phyloP scores from a whole-genome alignment of 1,140 invertebrate genomes.

The Bombus balteatus region DNA sequence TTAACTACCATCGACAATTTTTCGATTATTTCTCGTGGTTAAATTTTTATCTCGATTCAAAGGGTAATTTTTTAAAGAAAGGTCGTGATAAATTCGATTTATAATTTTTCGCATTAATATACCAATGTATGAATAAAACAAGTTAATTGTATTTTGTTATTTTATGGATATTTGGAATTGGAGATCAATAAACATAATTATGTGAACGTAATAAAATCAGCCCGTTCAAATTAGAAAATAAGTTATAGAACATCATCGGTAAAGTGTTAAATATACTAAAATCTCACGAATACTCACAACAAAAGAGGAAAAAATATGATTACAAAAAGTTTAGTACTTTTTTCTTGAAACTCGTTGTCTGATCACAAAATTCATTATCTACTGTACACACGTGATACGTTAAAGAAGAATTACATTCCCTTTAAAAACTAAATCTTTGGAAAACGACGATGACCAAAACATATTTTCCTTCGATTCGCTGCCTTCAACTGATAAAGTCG shows the following conservation, averaged over 20 bases:
- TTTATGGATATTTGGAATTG: background rate
- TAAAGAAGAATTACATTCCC: too few species aligned
- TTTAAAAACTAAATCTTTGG: background rate
- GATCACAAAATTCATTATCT: background rate
- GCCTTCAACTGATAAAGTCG: conserved; percentile 6
- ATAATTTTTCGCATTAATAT: background rate
- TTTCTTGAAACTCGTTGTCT: background rate
- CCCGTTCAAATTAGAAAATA: background rate
- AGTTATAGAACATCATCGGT: background rate
- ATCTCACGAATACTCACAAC: background rate
- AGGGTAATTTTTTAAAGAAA: background rate
- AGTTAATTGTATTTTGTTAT: background rate
- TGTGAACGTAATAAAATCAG: background rate
- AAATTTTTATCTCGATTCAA: background rate
- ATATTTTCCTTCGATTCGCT: conserved; percentile 34
- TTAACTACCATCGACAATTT: background rate
- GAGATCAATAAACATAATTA: background rate
- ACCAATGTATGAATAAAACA: background rate
- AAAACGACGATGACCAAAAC: background rate
- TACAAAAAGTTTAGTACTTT: background rate
- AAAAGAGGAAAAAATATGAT: background rate
- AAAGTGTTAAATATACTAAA: background rate
- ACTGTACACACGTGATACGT: background rate
- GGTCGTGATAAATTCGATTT: background rate
- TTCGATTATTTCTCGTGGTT: background rate